Percentiles rank a stretch among this genome's conserved stretches.
Conservation (phyloP, 1,140 invertebrate genomes). For the Diorhabda elongata region DNA sequence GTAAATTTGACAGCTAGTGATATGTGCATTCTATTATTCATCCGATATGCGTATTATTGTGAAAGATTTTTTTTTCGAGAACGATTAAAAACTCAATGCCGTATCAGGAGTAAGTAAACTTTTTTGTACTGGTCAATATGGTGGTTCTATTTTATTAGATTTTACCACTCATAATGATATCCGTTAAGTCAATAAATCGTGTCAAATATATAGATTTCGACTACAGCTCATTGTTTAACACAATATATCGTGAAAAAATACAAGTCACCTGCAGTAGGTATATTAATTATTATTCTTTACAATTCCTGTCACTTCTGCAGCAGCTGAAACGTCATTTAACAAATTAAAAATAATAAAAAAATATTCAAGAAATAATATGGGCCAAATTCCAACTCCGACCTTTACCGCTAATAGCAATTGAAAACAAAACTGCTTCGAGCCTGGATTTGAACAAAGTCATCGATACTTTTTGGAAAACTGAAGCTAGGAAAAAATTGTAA, state of each 20-base stretch:
- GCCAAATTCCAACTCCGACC: constrained; percentile 16
- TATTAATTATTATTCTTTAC: too few relatives aligned
- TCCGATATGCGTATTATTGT: constrained; percentile 17
- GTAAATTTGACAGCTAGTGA: constrained; percentile 10
- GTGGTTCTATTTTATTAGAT: background rate
- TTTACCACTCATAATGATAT: too few relatives aligned
- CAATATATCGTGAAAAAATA: too few relatives aligned
- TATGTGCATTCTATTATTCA: background rate
- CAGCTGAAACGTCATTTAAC: background rate
- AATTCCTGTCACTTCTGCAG: background rate
- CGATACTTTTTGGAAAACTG: constrained; percentile 19
- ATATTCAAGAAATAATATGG: constrained; percentile 21
- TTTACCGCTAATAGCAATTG: constrained; percentile 7
- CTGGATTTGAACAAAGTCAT: constrained; percentile 21
- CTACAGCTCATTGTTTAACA: too few relatives aligned
- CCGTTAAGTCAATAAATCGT: too few relatives aligned
- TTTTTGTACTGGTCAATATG: constrained; percentile 16
- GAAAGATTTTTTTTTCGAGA: constrained; percentile 11
- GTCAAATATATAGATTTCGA: too few relatives aligned
- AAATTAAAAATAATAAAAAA: constrained; percentile 25
- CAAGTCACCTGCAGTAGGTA: too few relatives aligned
- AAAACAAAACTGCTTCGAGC: constrained; percentile 9
- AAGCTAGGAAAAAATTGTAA: constrained; percentile 20
- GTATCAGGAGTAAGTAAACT: constrained; percentile 15
- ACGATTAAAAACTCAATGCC: constrained; percentile 15